Evolutionary conservation across 2,113 vertebrate species (phyloP).

Genomic region (Hemibates koningsi): DNA sequence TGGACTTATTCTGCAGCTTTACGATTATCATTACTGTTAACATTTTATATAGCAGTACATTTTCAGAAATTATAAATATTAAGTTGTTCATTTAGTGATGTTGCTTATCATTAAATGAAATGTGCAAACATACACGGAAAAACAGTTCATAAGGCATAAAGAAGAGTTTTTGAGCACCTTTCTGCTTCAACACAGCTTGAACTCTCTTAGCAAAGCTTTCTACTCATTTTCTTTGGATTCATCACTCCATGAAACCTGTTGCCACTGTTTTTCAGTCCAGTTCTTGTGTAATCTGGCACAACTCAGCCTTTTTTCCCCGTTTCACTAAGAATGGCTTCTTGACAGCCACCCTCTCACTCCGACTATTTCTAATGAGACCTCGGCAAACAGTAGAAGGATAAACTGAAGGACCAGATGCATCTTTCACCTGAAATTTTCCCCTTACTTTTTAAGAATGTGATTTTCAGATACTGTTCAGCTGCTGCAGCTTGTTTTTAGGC

Average conservation of each 20-base stretch:
- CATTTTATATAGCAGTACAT: not conserved
- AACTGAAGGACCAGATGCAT: not conserved
- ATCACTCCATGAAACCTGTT: not conserved
- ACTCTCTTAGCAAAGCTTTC: not conserved
- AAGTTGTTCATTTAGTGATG: not conserved
- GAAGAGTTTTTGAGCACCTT: not conserved
- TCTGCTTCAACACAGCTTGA: not conserved
- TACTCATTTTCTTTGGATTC: not conserved
- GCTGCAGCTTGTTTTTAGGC: not conserved
- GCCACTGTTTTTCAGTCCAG: not conserved
- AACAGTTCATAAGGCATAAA: not conserved
- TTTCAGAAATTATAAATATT: not conserved
- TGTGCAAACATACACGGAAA: not conserved
- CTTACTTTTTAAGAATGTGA: not conserved
- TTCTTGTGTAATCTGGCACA: not conserved
- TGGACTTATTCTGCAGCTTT: not conserved
- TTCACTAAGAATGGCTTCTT: not conserved
- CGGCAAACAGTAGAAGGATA: not conserved
- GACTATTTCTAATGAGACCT: not conserved
- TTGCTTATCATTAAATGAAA: not conserved
- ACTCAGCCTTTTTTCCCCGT: not conserved
- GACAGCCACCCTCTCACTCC: not conserved
- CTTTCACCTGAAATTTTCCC: not conserved
- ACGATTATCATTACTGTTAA: not conserved
- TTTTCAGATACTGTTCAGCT: not conserved